These are phyloP conservation scores for Lophura nycthemera DNA, from an alignment of 2,113 vertebrate species.

Conservation along the genomic window DNA sequence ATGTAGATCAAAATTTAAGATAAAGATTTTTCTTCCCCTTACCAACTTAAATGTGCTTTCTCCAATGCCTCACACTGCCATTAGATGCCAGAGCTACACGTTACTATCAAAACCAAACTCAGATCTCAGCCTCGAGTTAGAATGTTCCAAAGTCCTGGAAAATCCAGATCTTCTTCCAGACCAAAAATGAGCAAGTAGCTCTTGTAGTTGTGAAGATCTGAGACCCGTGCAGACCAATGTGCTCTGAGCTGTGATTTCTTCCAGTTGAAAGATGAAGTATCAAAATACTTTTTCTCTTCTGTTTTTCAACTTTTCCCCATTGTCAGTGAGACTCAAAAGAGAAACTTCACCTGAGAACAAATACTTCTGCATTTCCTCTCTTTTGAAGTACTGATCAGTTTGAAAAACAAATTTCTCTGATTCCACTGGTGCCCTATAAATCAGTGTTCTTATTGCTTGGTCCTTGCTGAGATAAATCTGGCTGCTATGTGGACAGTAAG, in stretches of 20 bases:
- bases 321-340: constrained; percentile 3
- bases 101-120: not conserved
- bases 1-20: not conserved
- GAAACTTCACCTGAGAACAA: constrained; percentile 44
- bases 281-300: not conserved
- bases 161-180: not conserved
- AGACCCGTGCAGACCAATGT: not conserved
- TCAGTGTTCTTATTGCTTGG: constrained; percentile 62
- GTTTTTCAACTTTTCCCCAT: not conserved
- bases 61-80: not conserved
- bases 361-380: constrained; percentile 16
- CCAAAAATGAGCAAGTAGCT: not conserved
- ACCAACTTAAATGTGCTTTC: not conserved
- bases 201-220: not conserved
- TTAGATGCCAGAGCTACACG: not conserved
- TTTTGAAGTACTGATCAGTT: not conserved
- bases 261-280: constrained; percentile 33
- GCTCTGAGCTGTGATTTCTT: constrained; percentile 42
- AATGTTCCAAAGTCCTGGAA: not conserved
- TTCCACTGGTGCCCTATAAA: constrained; percentile 55
- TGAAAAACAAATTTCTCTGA: not conserved
- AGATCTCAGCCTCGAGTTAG: not conserved
- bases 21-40: not conserved
- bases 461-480: constrained; percentile 45
- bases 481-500: constrained; percentile 28